phyloP scores from a whole-genome alignment of 2,888 invertebrate genomes.

The Drosophila putrida region DNA sequence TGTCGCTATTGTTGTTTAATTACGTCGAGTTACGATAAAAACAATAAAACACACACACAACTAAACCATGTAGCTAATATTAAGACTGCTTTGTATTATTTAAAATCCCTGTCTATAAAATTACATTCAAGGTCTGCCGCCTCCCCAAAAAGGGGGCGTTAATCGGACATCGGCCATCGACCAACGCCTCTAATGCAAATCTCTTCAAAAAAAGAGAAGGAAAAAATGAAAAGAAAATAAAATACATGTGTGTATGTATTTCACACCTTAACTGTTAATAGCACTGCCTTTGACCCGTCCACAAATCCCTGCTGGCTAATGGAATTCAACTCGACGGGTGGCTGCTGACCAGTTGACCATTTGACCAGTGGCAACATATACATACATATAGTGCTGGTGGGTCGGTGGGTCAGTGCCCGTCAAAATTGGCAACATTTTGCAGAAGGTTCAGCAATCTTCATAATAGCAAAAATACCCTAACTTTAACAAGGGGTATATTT shows the following conservation, averaged over 20 bases:
- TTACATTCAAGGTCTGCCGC: conserved; percentile 29
- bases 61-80: conserved; percentile 12
- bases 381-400: neutral
- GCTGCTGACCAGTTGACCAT: neutral
- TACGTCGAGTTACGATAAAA: conserved; percentile 44
- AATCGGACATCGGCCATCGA: conserved; percentile 32
- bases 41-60: conserved; percentile 17
- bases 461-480: neutral
- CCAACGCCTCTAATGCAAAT: conserved; percentile 34
- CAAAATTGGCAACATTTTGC: conserved; percentile 28
- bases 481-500: neutral
- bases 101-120: conserved; percentile 13
- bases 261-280: conserved; percentile 31
- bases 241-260: conserved; percentile 13
- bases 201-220: neutral
- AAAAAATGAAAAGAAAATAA: no score
- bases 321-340: conserved; percentile 24
- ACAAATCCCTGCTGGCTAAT: conserved; percentile 24
- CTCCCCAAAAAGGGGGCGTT: conserved; percentile 24
- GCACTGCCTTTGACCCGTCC: conserved; percentile 33
- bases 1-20: conserved; percentile 58
- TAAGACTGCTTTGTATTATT: conserved; percentile 14
- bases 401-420: conserved; percentile 20
- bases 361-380: neutral
- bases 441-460: neutral